These are phyloP conservation scores for Drosophila pseudotalamancana DNA, from an alignment of 2,888 invertebrate species.

Conservation along the genomic window DNA sequence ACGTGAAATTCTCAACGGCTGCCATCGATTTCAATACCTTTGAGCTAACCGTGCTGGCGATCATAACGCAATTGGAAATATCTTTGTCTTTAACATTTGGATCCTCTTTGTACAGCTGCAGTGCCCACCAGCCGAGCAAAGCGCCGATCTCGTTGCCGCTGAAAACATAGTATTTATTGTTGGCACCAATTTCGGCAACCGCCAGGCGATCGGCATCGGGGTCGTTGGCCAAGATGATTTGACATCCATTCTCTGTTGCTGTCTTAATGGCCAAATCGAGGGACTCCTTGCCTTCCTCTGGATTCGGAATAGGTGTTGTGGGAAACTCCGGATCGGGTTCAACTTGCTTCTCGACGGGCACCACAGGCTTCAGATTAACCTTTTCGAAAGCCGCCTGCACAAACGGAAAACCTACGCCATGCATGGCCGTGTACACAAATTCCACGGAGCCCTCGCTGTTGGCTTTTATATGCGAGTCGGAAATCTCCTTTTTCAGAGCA, in stretches of 20 bases:
- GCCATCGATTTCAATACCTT: slow-evolving; percentile 95
- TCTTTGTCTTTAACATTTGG: slow-evolving; percentile 84
- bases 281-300: slow-evolving; percentile 96
- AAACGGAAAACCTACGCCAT: slow-evolving; percentile 96
- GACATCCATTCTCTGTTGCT: slow-evolving; percentile 89
- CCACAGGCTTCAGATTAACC: slow-evolving; percentile 88
- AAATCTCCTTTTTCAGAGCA: slow-evolving; percentile 86
- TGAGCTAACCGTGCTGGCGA: slow-evolving; percentile 98
- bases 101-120: slow-evolving; percentile 86
- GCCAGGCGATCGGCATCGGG: slow-evolving; percentile 99
- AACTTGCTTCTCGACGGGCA: slow-evolving; percentile 87
- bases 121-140: slow-evolving; percentile 96
- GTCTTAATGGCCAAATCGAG: slow-evolving; percentile 90
- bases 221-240: slow-evolving; percentile 96
- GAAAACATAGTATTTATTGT: slow-evolving; percentile 85
- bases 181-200: slow-evolving; percentile 91
- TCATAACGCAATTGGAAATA: slow-evolving; percentile 89
- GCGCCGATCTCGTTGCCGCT: slow-evolving; percentile 98
- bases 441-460: slow-evolving; percentile 86
- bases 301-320: slow-evolving; percentile 98
- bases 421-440: slow-evolving; percentile 98
- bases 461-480: slow-evolving; percentile 85
- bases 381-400: slow-evolving; percentile 90
- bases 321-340: slow-evolving; percentile 98
- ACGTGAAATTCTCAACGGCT: slow-evolving; percentile 90